Evolutionary conservation across 2,113 vertebrate genomes (phyloP), one percentile per base, ranked within the genome.

Genomic region (Centropus bengalensis): DNA sequence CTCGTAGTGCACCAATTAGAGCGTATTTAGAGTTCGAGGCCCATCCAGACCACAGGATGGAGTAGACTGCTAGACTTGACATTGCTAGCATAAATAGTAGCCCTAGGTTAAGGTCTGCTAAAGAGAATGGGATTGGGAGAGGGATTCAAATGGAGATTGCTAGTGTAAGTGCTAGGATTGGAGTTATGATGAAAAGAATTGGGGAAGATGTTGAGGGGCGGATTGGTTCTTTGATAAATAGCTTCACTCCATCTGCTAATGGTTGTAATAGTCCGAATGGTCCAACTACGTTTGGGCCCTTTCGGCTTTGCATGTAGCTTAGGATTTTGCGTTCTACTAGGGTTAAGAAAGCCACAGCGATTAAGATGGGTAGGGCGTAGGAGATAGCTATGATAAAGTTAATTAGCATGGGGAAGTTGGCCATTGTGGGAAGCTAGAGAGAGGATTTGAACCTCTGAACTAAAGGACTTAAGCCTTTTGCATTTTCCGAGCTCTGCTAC

Each of bases 1-100:
- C 73, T 20, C 27, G 19, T 0, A 89, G 2, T 0, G 75, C 11
- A 0, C 86, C n/a, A 0, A 33, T 76, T 24, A 94, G 12, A 1
- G 51, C 27, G 1, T 76, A 79, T 5, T 91, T 73, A 8, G 63
- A 91, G 1, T 38, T 92, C 3, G 82, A 93, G 26, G 55, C 71
- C 33, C 51, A 73, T 6, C 80, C 56, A 8, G 38, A 70, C 27
- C 24, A 55, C 5, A 77, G 15, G 10, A 77, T 49, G 23, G 45
- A 38, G 21, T 66, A 60, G 3, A 83, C 8, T 5, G n/a, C 11
- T 30, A 78, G 21, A 8, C 59, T 75, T n/a, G 20, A 88, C 6
- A 76, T 6, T 6, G 79, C 32, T 9, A 91, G 20, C 8, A 92
- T 20, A 20, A 74, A 54, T 9, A 69, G 38, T 7, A 78, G 20